Conservation (phyloP, 2,888 invertebrate species). For the Lydus trimaculatus region DNA sequence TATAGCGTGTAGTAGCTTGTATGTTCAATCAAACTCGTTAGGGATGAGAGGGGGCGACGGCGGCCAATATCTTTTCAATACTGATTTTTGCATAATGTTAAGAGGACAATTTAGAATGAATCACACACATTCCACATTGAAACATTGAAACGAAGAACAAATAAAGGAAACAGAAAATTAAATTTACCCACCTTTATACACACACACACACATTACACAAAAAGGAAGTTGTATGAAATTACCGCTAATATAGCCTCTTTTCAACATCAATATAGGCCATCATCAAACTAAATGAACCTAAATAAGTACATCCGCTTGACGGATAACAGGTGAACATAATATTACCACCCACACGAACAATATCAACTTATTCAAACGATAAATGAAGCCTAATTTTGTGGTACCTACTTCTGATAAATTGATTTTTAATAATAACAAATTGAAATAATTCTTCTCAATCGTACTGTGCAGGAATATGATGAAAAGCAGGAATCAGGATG, state of each 20-base stretch:
- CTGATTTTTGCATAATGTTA: slow-evolving; percentile 47
- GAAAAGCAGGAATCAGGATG: slow-evolving; percentile 41
- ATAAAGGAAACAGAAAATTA: not conserved
- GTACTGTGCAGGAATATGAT: slow-evolving; percentile 1
- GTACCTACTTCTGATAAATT: not conserved
- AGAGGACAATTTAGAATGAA: not conserved
- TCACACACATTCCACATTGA: slow-evolving; percentile 27
- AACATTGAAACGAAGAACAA: not conserved
- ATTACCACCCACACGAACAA: slow-evolving; percentile 1
- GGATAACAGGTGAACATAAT: slow-evolving; percentile 35
- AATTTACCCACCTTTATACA: not conserved
- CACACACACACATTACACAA: not conserved
- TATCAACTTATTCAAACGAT: not conserved
- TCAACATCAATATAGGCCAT: slow-evolving; percentile 13
- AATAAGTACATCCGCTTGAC: slow-evolving; percentile 34
- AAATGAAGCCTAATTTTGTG: not conserved
- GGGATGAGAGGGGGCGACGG: too few relatives aligned
- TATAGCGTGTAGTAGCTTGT: slow-evolving; percentile 39
- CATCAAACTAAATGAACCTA: slow-evolving; percentile 28
- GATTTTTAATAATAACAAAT: not conserved
- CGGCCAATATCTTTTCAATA: slow-evolving; percentile 45
- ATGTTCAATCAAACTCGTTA: slow-evolving; percentile 53
- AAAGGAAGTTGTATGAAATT: slow-evolving; percentile 1
- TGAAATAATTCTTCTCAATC: not conserved
- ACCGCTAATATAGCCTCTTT: slow-evolving; percentile 12